phyloP scores from a whole-genome alignment of 2,888 invertebrate genomes.

The Ectemnius cavifrons region DNA sequence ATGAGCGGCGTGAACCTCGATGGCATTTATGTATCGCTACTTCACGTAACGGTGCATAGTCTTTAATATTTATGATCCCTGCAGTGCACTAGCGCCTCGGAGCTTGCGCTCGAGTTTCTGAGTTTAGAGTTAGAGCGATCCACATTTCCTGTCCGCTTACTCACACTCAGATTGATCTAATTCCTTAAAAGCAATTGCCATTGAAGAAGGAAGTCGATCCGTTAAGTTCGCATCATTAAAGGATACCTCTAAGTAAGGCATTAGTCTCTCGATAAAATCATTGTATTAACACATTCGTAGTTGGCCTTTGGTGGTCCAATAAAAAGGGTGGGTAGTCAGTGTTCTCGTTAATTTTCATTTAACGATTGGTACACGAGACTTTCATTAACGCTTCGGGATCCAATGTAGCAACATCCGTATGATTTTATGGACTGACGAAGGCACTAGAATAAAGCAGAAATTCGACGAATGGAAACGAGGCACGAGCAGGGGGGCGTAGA shows the following conservation, averaged over 20 bases:
- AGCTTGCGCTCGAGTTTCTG: slow-evolving; percentile 28
- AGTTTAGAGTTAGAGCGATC: slow-evolving; percentile 7
- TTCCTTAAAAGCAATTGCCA: slow-evolving; percentile 42
- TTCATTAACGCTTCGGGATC: slow-evolving; percentile 13
- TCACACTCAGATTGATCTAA: slow-evolving; percentile 45
- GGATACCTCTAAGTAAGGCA: slow-evolving; percentile 10
- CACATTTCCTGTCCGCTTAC: slow-evolving; percentile 42
- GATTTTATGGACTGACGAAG: slow-evolving; percentile 5
- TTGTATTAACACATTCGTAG: slow-evolving; percentile 6
- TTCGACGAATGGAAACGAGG: slow-evolving; percentile 15
- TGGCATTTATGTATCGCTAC: background rate
- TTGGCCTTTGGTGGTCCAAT: background rate
- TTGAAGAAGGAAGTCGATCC: slow-evolving; percentile 54
- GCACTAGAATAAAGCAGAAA: slow-evolving; percentile 18
- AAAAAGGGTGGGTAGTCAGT: background rate
- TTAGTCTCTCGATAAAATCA: slow-evolving; percentile 27
- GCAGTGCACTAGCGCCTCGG: background rate
- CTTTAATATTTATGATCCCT: slow-evolving; percentile 2
- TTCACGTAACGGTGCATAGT: background rate
- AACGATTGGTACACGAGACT: background rate
- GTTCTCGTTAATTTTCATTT: background rate
- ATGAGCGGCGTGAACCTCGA: no score
- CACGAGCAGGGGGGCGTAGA: slow-evolving; percentile 9
- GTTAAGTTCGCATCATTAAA: slow-evolving; percentile 51
- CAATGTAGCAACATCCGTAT: slow-evolving; percentile 3